These are phyloP conservation scores for Drosophila funebris DNA, from an alignment of 1,140 invertebrate species.

Conservation along the genomic window DNA sequence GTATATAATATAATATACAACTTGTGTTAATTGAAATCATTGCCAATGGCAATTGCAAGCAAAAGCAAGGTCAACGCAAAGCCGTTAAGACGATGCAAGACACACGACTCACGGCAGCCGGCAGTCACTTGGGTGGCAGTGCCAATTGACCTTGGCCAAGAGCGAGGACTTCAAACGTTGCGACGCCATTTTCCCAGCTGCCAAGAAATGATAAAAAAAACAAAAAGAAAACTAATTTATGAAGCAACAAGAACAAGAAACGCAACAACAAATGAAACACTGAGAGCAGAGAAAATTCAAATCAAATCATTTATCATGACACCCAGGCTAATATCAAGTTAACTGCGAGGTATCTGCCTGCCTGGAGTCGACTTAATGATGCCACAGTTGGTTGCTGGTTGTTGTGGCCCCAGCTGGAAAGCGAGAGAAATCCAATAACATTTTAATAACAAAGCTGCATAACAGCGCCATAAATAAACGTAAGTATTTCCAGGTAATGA, in stretches of 20 bases:
- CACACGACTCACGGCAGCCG: slow-evolving; percentile 65
- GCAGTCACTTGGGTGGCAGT: slow-evolving; percentile 60
- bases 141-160: slow-evolving; percentile 51
- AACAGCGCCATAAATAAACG: slow-evolving; percentile 73
- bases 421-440: slow-evolving; percentile 81
- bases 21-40: neutral
- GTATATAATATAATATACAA: too few species aligned
- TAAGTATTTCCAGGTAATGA: slow-evolving; percentile 61
- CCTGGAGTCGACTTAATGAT: slow-evolving; percentile 60
- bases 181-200: slow-evolving; percentile 27
- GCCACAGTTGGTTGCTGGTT: slow-evolving; percentile 18
- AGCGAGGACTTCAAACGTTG: slow-evolving; percentile 32
- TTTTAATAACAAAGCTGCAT: slow-evolving; percentile 77
- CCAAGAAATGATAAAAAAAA: slow-evolving; percentile 30
- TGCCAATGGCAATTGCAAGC: slow-evolving; percentile 13
- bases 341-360: slow-evolving; percentile 14
- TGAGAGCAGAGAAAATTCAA: too few species aligned
- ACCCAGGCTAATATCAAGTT: slow-evolving; percentile 46
- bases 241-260: slow-evolving; percentile 27
- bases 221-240: slow-evolving; percentile 47
- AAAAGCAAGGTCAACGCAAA: slow-evolving; percentile 40
- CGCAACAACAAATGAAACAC: slow-evolving; percentile 47
- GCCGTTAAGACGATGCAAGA: slow-evolving; percentile 30
- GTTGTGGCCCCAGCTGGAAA: slow-evolving; percentile 58
- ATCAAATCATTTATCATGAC: slow-evolving; percentile 75